phyloP scores from a whole-genome alignment of 2,797 vertebrate genomes.

The Enteromius viviparus region DNA sequence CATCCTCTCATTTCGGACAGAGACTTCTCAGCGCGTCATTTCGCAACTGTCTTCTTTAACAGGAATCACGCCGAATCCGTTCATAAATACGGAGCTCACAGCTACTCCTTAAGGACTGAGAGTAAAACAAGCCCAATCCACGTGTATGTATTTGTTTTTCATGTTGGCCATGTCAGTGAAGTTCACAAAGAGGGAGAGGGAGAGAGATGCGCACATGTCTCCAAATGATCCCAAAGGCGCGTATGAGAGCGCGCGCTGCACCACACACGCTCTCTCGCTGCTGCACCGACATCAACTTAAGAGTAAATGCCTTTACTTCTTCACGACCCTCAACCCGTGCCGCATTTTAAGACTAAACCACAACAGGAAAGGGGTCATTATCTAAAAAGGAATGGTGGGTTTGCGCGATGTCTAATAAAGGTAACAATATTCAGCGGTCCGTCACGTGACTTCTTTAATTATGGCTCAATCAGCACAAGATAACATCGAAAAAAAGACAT shows the following conservation, averaged over 20 bases:
- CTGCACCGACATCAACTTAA: slow-evolving; percentile 32
- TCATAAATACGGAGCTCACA: background rate
- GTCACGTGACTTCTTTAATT: background rate
- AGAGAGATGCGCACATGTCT: background rate
- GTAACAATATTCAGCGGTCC: background rate
- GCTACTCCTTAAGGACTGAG: slow-evolving; percentile 27
- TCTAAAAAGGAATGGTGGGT: background rate
- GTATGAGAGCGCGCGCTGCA: slow-evolving; percentile 21
- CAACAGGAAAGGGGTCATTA: background rate
- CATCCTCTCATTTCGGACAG: slow-evolving; percentile 79
- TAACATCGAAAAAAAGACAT: background rate
- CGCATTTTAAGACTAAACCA: background rate
- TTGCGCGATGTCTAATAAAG: background rate
- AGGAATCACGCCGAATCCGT: slow-evolving; percentile 36
- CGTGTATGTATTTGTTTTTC: slow-evolving; percentile 29
- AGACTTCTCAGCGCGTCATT: slow-evolving; percentile 70
- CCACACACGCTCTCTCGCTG: slow-evolving; percentile 35
- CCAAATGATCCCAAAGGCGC: slow-evolving; percentile 1
- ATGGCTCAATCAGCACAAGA: background rate
- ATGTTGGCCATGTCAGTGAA: slow-evolving; percentile 29
- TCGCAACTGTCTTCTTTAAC: slow-evolving; percentile 52
- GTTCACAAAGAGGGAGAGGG: slow-evolving; percentile 1
- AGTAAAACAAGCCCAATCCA: slow-evolving; percentile 16
- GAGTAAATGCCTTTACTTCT: background rate
- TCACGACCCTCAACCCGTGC: background rate